Conservation (phyloP, 2,888 invertebrate species). For the Myathropa florea region DNA sequence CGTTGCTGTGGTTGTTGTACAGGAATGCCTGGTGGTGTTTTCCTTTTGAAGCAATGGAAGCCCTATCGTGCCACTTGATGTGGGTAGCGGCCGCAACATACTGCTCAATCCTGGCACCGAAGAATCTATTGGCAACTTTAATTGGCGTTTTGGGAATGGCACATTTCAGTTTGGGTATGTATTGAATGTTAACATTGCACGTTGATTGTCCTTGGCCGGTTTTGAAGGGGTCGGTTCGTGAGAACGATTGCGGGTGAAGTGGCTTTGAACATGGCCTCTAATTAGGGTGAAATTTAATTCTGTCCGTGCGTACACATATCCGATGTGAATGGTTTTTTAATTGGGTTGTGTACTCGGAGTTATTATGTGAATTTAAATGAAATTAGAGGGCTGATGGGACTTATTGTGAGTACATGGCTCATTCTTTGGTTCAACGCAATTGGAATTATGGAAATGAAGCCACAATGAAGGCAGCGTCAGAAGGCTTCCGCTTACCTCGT, state of each 20-base stretch:
- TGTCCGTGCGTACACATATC: neutral
- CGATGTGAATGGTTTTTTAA: neutral
- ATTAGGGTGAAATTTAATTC: neutral
- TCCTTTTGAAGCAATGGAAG: conserved; percentile 93
- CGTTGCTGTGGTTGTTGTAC: conserved; percentile 71
- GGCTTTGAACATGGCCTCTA: neutral
- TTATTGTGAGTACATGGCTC: too few relatives aligned
- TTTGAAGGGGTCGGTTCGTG: neutral
- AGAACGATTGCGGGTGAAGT: neutral
- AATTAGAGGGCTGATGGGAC: too few relatives aligned
- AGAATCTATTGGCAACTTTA: conserved; percentile 90
- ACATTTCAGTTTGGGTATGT: conserved; percentile 88
- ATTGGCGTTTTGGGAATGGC: conserved; percentile 94
- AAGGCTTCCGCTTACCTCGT: too few relatives aligned
- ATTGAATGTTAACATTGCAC: conserved; percentile 27
- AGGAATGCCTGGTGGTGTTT: conserved; percentile 95
- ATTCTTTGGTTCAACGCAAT: too few relatives aligned
- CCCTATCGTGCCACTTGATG: conserved; percentile 92
- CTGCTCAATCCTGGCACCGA: conserved; percentile 91
- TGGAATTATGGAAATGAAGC: too few relatives aligned
- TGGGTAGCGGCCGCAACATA: conserved; percentile 95
- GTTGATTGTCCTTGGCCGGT: neutral
- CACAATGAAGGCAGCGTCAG: too few relatives aligned
- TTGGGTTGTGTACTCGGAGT: neutral
- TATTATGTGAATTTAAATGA: too few relatives aligned